phyloP scores from a whole-genome alignment of 1,140 invertebrate genomes.

The Bactericera cockerelli region DNA sequence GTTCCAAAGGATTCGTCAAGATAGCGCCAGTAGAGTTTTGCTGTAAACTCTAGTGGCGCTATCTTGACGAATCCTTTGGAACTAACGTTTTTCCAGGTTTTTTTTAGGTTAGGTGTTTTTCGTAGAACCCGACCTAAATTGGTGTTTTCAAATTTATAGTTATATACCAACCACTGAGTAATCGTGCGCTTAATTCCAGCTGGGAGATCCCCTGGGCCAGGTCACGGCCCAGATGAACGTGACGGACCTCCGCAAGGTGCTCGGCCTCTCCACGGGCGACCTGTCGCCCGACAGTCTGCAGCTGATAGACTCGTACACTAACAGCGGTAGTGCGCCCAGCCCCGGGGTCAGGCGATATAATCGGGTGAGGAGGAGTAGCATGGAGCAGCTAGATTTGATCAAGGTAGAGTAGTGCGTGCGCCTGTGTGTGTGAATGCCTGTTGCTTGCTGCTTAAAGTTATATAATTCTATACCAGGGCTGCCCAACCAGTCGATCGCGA shows the following conservation, averaged over 20 bases:
- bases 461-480: too few species aligned
- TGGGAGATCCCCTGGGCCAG: conserved; percentile 78
- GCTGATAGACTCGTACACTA: conserved; percentile 23
- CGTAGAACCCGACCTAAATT: too few species aligned
- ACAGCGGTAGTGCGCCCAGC: conserved; percentile 24
- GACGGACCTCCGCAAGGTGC: conserved; percentile 65
- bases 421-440: conserved; percentile 11
- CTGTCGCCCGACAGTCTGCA: conserved; percentile 24
- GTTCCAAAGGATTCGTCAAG: too few species aligned
- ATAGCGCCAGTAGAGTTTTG: too few species aligned
- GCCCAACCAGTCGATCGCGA: too few species aligned
- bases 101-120: too few species aligned
- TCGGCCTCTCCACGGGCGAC: conserved; percentile 48
- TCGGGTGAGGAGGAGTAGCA: conserved; percentile 71
- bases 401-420: conserved; percentile 40
- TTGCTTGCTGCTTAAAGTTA: too few species aligned
- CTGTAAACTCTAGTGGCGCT: too few species aligned
- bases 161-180: too few species aligned
- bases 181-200: conserved; percentile 33
- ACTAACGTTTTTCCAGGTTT: too few species aligned
- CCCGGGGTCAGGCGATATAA: conserved; percentile 32
- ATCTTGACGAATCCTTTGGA: too few species aligned
- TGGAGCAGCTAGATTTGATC: conserved; percentile 91
- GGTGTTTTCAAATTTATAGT: too few species aligned
- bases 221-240: conserved; percentile 88